Evolutionary conservation across 53 echinoderm and acorn worm genomes (phyloP).

Genomic region (Temnopleurus reevesii): DNA sequence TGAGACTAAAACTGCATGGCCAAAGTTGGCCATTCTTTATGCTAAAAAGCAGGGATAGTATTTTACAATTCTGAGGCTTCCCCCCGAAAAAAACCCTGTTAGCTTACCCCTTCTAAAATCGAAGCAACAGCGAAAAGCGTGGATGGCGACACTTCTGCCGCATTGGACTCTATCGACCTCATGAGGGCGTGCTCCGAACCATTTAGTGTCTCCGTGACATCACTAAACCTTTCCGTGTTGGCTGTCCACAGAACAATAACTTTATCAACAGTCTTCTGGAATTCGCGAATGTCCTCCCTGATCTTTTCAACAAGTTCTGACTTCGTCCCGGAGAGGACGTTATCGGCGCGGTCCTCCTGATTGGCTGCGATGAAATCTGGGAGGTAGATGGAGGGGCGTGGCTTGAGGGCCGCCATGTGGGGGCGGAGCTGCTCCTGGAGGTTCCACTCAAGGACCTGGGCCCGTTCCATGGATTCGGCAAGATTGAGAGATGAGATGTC

Average conservation of each 20-base stretch:
- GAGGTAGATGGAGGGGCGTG: conserved; percentile 87
- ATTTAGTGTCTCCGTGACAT: conserved; percentile 77
- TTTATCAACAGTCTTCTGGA: conserved; percentile 86
- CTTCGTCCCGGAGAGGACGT: conserved; percentile 77
- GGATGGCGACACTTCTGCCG: conserved; percentile 86
- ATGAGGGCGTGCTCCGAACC: conserved; percentile 75
- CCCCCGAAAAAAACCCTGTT: no score
- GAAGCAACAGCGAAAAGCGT: conserved; percentile 97
- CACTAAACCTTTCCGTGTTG: conserved; percentile 93
- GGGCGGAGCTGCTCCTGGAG: conserved; percentile 86
- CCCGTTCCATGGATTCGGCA: conserved; percentile 84
- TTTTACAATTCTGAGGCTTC: no score
- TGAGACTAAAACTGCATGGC: no score
- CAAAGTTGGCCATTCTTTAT: no score
- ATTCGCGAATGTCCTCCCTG: conserved; percentile 81
- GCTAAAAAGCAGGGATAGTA: no score
- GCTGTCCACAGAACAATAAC: conserved; percentile 97
- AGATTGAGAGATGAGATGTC: conserved; percentile 87
- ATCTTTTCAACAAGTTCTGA: conserved; percentile 73
- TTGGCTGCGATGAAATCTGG: conserved; percentile 97
- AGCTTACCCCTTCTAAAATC: conserved; percentile 86
- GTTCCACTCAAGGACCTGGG: conserved; percentile 80
- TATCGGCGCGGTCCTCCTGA: conserved; percentile 86
- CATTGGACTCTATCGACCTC: conserved; percentile 75
- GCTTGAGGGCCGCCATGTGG: conserved; percentile 81